phyloP scores from a whole-genome alignment of 1,140 invertebrate genomes.

The Elysia chlorotica region DNA sequence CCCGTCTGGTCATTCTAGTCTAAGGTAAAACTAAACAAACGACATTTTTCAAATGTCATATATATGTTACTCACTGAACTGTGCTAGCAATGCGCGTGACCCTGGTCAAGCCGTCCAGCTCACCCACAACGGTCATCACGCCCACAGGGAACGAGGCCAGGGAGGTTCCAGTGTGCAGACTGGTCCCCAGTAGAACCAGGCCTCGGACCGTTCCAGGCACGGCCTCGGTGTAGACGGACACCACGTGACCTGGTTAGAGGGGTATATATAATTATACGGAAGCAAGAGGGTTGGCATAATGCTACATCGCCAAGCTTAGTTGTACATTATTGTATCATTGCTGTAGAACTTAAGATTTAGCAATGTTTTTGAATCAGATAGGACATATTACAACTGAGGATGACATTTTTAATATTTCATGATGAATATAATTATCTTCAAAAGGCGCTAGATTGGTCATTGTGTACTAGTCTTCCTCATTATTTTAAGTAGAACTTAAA shows the following conservation, averaged over 20 bases:
- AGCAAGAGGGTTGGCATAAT: too few relatives aligned
- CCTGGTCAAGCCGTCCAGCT: slow-evolving; percentile 21
- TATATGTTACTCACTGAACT: slow-evolving; percentile 15
- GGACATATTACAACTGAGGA: too few relatives aligned
- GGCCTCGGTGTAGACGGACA: slow-evolving; percentile 2
- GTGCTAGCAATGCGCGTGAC: slow-evolving; percentile 15
- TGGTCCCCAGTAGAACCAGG: slow-evolving; percentile 19
- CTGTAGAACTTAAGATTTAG: too few relatives aligned
- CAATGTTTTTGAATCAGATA: too few relatives aligned
- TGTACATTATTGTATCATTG: too few relatives aligned
- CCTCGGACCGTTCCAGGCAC: neutral
- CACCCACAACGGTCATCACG: slow-evolving; percentile 18
- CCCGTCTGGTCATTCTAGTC: neutral
- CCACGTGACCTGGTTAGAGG: slow-evolving; percentile 5
- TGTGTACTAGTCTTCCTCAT: too few relatives aligned
- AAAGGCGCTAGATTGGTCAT: too few relatives aligned
- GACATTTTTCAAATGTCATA: too few relatives aligned
- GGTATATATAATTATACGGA: neutral
- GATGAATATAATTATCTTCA: too few relatives aligned
- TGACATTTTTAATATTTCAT: too few relatives aligned
- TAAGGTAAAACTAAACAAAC: neutral
- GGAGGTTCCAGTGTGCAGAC: neutral
- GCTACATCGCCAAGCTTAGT: too few relatives aligned
- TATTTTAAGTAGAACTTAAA: too few relatives aligned
- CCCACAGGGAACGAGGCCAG: slow-evolving; percentile 17